Evolutionary conservation across 2,797 vertebrate species (phyloP), one percentile per base, ranked within the genome.

Genomic region (Acipenser oxyrinchus): DNA sequence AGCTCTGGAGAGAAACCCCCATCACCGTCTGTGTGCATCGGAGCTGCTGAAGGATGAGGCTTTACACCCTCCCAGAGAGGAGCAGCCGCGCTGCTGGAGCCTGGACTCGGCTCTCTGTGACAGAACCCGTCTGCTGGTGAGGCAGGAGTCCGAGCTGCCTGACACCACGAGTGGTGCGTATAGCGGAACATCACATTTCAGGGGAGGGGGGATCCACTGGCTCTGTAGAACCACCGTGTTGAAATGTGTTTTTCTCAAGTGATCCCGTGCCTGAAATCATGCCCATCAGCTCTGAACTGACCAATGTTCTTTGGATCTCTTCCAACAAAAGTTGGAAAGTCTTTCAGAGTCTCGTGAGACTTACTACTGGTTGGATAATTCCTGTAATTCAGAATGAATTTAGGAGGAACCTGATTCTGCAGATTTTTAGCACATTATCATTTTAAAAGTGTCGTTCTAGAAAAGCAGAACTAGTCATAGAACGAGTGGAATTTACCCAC

Each of bases 61-160:
- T 53, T 81, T 99, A 64, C 92, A 97, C 69, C 95, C 95, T 0
- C 88, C 94, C 0, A 86, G 86, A 0, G 95, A 97, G 68, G 95
- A 98, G 7, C 96, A 99, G 75, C 95, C 96, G 0, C 90, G 96
- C 49, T 99, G 95, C 74, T 96, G 95, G 90, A 99, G 96, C 70
- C 84, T 99, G 60, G 96, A 99, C 77, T 98, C 95, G 0, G 96
- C 95, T 0, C 68, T 99, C 62, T 92, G 92, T 60, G 94, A 97
- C 70, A 87, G 86, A 73, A 92, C 90, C 49, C 88, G 91, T 7
- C 81, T 90, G 0, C 79, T 93, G 0, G 79, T 84, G 0, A 88
- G 89, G 59, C 94, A 95, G 78, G 93, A 94, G 66, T 82, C 91
- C 73, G 93, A 95, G 65, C 83, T 93, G 74, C 91, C 91, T 0